These are phyloP conservation scores for Bursaphelenchus okinawaensis DNA, from an alignment of 2,888 invertebrate genomes.

Conservation along the genomic window DNA sequence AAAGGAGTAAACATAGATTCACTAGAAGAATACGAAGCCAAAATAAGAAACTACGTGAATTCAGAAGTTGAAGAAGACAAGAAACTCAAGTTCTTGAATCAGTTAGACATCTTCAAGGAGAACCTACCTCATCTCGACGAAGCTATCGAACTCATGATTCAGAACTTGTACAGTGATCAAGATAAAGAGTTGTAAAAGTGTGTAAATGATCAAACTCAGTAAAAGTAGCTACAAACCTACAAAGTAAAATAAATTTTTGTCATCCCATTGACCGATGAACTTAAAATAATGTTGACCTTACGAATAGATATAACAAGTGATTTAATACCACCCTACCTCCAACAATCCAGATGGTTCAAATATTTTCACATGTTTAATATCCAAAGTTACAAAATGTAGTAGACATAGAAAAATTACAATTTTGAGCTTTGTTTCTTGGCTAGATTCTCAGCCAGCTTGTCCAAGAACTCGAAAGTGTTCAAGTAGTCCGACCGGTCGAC, in stretches of 20 bases:
- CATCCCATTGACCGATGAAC: too few relatives aligned
- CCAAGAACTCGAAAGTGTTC: slow-evolving; percentile 93
- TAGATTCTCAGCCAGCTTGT: slow-evolving; percentile 86
- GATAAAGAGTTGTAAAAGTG: neutral
- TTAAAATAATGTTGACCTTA: too few relatives aligned
- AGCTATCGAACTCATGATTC: slow-evolving; percentile 7
- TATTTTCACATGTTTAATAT: too few relatives aligned
- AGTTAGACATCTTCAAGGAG: slow-evolving; percentile 11
- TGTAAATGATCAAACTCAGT: too few relatives aligned
- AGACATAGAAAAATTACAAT: neutral
- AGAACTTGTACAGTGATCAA: neutral
- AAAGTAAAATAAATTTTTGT: too few relatives aligned
- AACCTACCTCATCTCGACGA: slow-evolving; percentile 12
- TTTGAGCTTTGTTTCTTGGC: slow-evolving; percentile 39
- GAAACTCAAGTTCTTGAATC: slow-evolving; percentile 3
- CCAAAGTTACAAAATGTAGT: too few relatives aligned
- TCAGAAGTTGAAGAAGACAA: slow-evolving; percentile 10
- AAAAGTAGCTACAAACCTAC: too few relatives aligned
- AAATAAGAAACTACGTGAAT: slow-evolving; percentile 11
- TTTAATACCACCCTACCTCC: too few relatives aligned
- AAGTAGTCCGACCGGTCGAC: slow-evolving; percentile 74
- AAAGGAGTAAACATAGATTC: slow-evolving; percentile 11
- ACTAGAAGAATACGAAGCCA: slow-evolving; percentile 8
- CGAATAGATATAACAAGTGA: too few relatives aligned
- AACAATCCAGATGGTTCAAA: too few relatives aligned